Percentiles rank a stretch among this genome's conserved stretches.
phyloP scores from a whole-genome alignment of 2,113 vertebrate genomes.

The Corythoichthys intestinalis region DNA sequence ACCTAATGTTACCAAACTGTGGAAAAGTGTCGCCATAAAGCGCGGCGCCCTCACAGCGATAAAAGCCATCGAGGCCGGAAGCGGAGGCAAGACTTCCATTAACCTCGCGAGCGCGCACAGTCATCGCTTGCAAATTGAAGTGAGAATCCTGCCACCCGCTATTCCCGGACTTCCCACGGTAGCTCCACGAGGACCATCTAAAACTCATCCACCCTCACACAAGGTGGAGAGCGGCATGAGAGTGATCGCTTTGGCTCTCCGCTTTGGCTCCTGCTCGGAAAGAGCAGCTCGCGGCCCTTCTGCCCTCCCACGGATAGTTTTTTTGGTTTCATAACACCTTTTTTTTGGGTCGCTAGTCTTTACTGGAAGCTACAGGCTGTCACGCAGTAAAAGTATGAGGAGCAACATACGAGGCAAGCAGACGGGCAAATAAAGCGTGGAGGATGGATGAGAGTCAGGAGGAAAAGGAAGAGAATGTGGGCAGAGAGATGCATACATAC shows the following conservation, averaged over 20 bases:
- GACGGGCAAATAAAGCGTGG: conserved; percentile 59
- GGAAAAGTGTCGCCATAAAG: background rate
- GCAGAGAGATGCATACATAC: conserved; percentile 74
- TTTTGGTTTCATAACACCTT: conserved; percentile 16
- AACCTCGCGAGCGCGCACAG: conserved; percentile 7
- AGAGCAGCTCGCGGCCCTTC: conserved; percentile 22
- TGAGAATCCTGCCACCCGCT: background rate
- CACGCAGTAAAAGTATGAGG: conserved; percentile 53
- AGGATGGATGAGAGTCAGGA: conserved; percentile 20
- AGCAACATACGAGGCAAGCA: conserved; percentile 64
- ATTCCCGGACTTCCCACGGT: background rate
- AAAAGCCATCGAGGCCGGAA: conserved; percentile 13
- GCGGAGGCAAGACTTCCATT: conserved; percentile 19
- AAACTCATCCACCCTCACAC: conserved; percentile 11
- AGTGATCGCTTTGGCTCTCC: conserved; percentile 13
- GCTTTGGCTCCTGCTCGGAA: conserved; percentile 10
- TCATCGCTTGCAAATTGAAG: conserved; percentile 17
- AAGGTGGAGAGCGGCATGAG: conserved; percentile 11
- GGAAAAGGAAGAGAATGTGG: conserved; percentile 14
- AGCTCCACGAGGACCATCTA: conserved; percentile 10
- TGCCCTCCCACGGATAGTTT: conserved; percentile 36
- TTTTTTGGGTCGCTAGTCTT: conserved; percentile 17
- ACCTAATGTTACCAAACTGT: background rate
- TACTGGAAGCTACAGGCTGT: conserved; percentile 54
- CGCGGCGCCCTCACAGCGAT: conserved; percentile 16